Percentiles rank a stretch among this genome's conserved stretches.
Conservation (phyloP, 2,797 vertebrate genomes). For the Chaunax sp. region DNA sequence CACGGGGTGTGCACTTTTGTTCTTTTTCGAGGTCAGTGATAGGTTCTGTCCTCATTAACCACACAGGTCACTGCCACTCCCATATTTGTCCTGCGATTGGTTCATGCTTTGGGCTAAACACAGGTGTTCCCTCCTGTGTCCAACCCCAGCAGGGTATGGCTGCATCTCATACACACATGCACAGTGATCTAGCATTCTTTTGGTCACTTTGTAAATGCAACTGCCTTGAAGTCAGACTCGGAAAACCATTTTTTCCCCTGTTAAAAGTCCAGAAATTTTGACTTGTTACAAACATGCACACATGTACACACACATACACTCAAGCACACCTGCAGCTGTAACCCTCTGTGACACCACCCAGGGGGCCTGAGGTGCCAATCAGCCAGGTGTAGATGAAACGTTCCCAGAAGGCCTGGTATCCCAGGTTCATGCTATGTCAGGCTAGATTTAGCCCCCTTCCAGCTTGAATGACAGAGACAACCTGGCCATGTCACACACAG, state of each 20-base stretch:
- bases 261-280: constrained; percentile 27
- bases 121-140: constrained; percentile 40
- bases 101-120: constrained; percentile 50
- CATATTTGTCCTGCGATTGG: constrained; percentile 55
- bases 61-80: constrained; percentile 44
- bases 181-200: constrained; percentile 24
- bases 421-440: constrained; percentile 69
- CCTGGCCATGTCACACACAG: constrained; percentile 72
- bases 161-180: constrained; percentile 18
- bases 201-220: constrained; percentile 21
- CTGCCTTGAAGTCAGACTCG: constrained; percentile 14
- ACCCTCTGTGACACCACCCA: constrained; percentile 71
- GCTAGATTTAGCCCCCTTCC: constrained; percentile 59
- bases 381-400: constrained; percentile 68
- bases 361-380: constrained; percentile 76
- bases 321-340: constrained; percentile 64
- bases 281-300: constrained; percentile 13
- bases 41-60: constrained; percentile 48
- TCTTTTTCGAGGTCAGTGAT: constrained; percentile 36
- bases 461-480: constrained; percentile 78
- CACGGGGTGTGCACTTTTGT: constrained; percentile 39
- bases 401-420: constrained; percentile 70
- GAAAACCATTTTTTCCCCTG: constrained; percentile 21
- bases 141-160: constrained; percentile 47
- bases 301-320: constrained; percentile 27